Evolutionary conservation across 2,113 vertebrate species (phyloP), one percentile per base, ranked within the genome.

Genomic region (Nothoprocta pentlandii): DNA sequence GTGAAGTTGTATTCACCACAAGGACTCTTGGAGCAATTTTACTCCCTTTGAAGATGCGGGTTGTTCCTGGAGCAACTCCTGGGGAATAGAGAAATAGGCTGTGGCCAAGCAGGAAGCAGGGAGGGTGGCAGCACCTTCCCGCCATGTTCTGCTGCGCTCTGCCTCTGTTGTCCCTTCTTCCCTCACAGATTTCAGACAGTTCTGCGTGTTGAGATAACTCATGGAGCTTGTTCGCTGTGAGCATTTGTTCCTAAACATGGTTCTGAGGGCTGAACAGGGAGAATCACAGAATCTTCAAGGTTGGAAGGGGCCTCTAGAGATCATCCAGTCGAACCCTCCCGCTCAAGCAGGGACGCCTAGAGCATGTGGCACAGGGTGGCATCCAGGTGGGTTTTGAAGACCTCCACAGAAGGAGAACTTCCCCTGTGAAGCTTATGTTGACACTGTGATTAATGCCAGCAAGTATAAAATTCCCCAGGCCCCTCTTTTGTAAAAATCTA

Each of bases 121-220:
- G n/a, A 58, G 49, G 49, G 5, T 2, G 23, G 78, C 0, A 7
- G 58, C 21, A 2, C 12, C 7, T 25, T 13, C n/a, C 75, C 11
- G 30, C 0, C 0, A 0, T 20, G 58, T 41, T 67, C 86, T 82
- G 4, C 0, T 10, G 23, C 20, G 32, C 25, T 54, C 25, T 6
- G 5, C 0, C 23, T 7, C 2, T 10, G 2, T 0, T 1, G 3
- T 5, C 71, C 56, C 39, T 68, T 36, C 70, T 2, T 7, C 5
- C 2, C 0, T 0, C 26, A 6, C 54, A 4, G 32, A 8, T 56
- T 3, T 42, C 0, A 15, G 12, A 17, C 3, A 5, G 14, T 30
- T 67, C 46, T 20, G 70, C 15, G 16, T 2, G 3, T 26, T 47
- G 16, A 3, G 8, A 39, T n/a, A 0, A 9, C 10, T 19, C 67